Base-by-base conservation (phyloP, 1,140 invertebrate species). In the Caligus rogercresseyi region DNA sequence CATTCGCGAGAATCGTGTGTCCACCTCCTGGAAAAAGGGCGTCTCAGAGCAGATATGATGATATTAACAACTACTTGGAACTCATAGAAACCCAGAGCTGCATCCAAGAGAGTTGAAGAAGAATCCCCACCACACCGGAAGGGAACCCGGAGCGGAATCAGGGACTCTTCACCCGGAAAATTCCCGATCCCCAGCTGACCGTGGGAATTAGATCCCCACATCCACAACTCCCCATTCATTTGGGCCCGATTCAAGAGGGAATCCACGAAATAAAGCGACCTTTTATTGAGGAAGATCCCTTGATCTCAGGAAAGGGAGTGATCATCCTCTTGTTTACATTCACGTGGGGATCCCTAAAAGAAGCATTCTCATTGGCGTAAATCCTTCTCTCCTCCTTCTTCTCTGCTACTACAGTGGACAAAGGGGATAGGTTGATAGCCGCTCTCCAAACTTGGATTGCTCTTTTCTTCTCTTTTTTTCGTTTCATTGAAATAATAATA, bases 161-260 rank as follows among this genome's bases (percentile, higher is more conserved):
- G 61, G 14, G 21, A 18, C 16, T 63, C 53, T n/a, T 26, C 24
- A 15, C 25, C 23, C 19, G 55, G 23, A 53, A 18, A 58, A 23
- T 16, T 16, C 21, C 52, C 61, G 16, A 57, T 3, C 2, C 52
- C 61, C 11, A 63, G 25, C 25, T 63, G 61, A 11, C 61, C 61
- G 16, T 63, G 52, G 43, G 16, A 21, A 25, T 63, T 63, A 15
- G 61, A 51, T 1, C 61, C 61, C 61, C 61, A 63, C 3, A 1
- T 23, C 1, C 15, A 63, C 15, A 63, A 21, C 21, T 54, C 53
- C 16, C 13, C n/a, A 54, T 54, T 54, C n/a, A 23, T 54, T n/a
- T 43, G 31, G 31, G n/a, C n/a, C 31, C 31, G 31, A 43, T 43
- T 43, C 31, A 43, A n/a, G 7, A 43, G 31, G 31, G 31, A 43